phyloP scores from a whole-genome alignment of 2,113 vertebrate species.

The Alethe diademata region DNA sequence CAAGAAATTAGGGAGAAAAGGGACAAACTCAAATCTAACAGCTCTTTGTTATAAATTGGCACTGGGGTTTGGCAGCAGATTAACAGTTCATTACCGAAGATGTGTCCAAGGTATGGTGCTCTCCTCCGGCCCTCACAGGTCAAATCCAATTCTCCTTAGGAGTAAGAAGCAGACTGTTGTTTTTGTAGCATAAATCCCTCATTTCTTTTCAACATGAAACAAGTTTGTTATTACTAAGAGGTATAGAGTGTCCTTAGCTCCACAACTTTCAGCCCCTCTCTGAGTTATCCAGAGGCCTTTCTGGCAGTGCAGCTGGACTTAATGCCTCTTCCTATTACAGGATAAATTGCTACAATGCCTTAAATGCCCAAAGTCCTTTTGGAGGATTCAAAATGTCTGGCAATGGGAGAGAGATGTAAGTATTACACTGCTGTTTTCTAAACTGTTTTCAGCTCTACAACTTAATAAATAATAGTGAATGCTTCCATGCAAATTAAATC shows the following conservation, averaged over 20 bases:
- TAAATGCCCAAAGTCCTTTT: conserved; percentile 98
- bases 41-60: background rate
- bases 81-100: background rate
- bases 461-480: background rate
- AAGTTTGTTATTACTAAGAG: background rate
- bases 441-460: background rate
- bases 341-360: conserved; percentile 99
- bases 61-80: background rate
- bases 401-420: conserved; percentile 99
- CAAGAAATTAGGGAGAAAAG: background rate
- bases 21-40: background rate
- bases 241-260: background rate
- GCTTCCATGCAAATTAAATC: background rate
- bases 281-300: background rate
- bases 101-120: background rate
- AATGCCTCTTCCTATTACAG: conserved; percentile 68
- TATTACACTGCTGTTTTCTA: conserved; percentile 29
- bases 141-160: background rate
- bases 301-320: background rate
- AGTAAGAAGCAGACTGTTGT: background rate
- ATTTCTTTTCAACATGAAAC: background rate
- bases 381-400: conserved; percentile 99
- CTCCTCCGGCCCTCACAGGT: background rate
- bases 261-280: background rate
- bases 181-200: background rate